Percentiles rank a stretch among this genome's conserved stretches.
Conservation (phyloP, 2,888 invertebrate genomes). For the Anorthoa munda region DNA sequence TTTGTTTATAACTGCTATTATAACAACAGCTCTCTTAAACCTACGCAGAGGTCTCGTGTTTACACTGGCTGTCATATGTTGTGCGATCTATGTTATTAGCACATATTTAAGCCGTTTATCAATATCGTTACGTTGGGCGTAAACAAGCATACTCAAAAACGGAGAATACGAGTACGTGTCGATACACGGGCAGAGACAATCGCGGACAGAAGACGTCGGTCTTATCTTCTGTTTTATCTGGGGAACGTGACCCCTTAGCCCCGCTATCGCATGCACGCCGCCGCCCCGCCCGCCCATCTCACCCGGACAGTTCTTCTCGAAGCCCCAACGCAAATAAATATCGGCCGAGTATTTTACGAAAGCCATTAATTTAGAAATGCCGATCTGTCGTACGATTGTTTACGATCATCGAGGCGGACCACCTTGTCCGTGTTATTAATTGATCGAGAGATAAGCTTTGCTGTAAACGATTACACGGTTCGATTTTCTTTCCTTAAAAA, state of each 20-base stretch:
- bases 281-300: conserved; percentile 85
- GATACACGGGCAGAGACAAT: conserved; percentile 81
- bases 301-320: conserved; percentile 75
- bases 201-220: conserved; percentile 82
- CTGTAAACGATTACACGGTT: conserved; percentile 76
- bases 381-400: conserved; percentile 86
- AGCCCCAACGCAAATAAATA: conserved; percentile 78
- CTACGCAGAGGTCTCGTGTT: conserved; percentile 52
- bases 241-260: conserved; percentile 90
- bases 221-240: conserved; percentile 87
- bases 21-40: conserved; percentile 50
- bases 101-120: conserved; percentile 61
- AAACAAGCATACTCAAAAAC: conserved; percentile 54
- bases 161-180: conserved; percentile 60
- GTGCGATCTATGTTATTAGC: conserved; percentile 59
- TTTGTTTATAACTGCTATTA: conserved; percentile 34
- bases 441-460: conserved; percentile 83
- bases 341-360: conserved; percentile 74
- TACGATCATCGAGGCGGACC: conserved; percentile 81
- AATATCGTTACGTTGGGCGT: conserved; percentile 45
- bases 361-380: conserved; percentile 87
- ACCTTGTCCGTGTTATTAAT: conserved; percentile 88
- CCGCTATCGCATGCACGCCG: conserved; percentile 81
- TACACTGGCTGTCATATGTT: conserved; percentile 45
- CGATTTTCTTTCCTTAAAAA: conserved; percentile 62